These are phyloP conservation scores for Melanocharis versteri DNA, from an alignment of 2,113 vertebrate species.

Conservation along the genomic window DNA sequence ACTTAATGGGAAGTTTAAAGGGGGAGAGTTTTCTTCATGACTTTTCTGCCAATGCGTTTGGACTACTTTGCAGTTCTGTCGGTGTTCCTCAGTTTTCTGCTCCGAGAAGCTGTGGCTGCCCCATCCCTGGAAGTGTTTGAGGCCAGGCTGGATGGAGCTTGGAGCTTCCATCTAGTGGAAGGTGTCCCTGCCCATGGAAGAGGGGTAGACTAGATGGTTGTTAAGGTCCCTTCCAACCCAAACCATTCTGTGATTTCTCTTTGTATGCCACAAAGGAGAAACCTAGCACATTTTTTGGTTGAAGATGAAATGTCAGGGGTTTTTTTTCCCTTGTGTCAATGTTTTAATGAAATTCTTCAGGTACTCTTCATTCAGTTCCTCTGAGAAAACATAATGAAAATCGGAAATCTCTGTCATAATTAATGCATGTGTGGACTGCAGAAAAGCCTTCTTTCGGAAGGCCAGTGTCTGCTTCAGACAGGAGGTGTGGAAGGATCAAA, in stretches of 20 bases:
- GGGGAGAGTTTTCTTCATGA: not conserved
- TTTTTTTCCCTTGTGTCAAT: not conserved
- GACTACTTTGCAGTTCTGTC: rapidly evolving
- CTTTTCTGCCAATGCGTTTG: not conserved
- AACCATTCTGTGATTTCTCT: not conserved
- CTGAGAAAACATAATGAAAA: not conserved
- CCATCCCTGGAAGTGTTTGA: not conserved
- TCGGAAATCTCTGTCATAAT: not conserved
- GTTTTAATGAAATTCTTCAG: not conserved
- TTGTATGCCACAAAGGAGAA: not conserved
- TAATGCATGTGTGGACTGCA: not conserved
- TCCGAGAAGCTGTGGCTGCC: not conserved
- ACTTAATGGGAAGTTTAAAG: not conserved
- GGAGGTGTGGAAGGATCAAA: not conserved
- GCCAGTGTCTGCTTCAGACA: not conserved
- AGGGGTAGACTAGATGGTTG: too few relatives aligned
- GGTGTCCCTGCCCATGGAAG: not conserved
- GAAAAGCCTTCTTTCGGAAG: not conserved
- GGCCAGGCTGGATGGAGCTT: not conserved
- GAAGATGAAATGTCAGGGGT: not conserved
- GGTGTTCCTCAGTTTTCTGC: not conserved
- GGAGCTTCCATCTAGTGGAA: not conserved
- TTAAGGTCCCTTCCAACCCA: not conserved
- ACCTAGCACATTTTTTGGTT: not conserved
- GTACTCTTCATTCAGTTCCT: not conserved